Evolutionary conservation across 2,797 vertebrate genomes (phyloP).

Genomic region (Amazona ochrocephala): DNA sequence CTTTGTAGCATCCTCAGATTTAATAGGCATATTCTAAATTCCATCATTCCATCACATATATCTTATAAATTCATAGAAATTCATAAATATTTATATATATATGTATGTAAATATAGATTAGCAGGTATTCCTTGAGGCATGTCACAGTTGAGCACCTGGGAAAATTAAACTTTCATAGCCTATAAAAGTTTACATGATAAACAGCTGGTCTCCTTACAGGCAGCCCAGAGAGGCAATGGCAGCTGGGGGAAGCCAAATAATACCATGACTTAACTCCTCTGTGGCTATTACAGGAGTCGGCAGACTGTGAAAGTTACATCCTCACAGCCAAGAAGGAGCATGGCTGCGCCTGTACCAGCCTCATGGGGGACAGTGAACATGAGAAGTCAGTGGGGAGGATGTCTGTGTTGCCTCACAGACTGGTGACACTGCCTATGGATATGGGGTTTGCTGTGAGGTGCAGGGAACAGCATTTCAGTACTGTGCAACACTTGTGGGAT

Average conservation of each 20-base stretch:
- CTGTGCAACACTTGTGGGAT: background rate
- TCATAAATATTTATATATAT: background rate
- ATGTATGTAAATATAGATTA: background rate
- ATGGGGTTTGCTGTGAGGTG: background rate
- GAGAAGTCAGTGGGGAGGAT: background rate
- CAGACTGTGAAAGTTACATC: background rate
- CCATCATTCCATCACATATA: background rate
- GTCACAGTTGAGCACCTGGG: background rate
- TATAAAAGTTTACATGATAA: background rate
- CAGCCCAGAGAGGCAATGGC: background rate
- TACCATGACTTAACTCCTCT: background rate
- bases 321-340: background rate
- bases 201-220: background rate
- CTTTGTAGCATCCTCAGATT: background rate
- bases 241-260: background rate
- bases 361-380: fast-evolving
- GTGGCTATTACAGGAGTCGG: background rate
- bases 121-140: background rate
- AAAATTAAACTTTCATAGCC: background rate
- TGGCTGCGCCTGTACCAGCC: background rate
- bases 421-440: too few species aligned
- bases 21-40: background rate
- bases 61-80: background rate
- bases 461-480: background rate
- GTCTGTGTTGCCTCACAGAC: background rate